Base-by-base conservation (phyloP, 2,888 invertebrate genomes). In the Troilus luridus region DNA sequence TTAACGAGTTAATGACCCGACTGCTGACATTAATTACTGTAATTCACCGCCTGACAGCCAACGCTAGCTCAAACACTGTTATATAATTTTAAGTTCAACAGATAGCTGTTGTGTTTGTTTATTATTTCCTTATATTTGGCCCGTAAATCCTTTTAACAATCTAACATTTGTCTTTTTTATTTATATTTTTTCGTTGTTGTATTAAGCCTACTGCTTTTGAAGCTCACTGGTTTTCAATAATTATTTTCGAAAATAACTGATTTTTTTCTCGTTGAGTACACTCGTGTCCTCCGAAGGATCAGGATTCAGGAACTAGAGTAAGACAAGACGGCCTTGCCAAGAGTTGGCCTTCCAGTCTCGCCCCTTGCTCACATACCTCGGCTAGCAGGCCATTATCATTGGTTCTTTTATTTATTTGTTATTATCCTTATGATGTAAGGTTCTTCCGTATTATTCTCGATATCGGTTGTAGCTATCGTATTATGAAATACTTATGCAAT, bases 391-490 rank as follows among this genome's bases (percentile, higher is more conserved):
- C 17, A 77, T 77, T 77, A 77, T 67, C 67, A 27, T 77, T 67
- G 67, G 24, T 77, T 77, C 72, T 2, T 77, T 77, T 77, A 77
- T 77, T 77, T 77, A 19, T 77, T 77, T 77, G 17, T 41, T 77
- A 77, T 77, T 77, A 77, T 77, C 41, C 27, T 17, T 77, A 77
- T 77, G 72, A 77, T 77, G 72, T 77, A 77, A 77, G 72, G 72
- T 77, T 77, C 72, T 77, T 77, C 72, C 72, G 72, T 41, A 3
- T 77, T 77, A 19, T 19, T 41, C 27, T 17, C 9, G 72, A 12
- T 41, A 41, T 21, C 27, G 72, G 14, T 77, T 41, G 41, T 41
- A 41, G 8, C 72, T 12, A 24, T 24, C 41, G 19, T 17, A 1
- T 41, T 67, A 67, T 24, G 12, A 14, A 24, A 17, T 67, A 1